These are phyloP conservation scores for Cepaea nemoralis DNA, from an alignment of 1,140 invertebrate genomes.

Conservation along the genomic window DNA sequence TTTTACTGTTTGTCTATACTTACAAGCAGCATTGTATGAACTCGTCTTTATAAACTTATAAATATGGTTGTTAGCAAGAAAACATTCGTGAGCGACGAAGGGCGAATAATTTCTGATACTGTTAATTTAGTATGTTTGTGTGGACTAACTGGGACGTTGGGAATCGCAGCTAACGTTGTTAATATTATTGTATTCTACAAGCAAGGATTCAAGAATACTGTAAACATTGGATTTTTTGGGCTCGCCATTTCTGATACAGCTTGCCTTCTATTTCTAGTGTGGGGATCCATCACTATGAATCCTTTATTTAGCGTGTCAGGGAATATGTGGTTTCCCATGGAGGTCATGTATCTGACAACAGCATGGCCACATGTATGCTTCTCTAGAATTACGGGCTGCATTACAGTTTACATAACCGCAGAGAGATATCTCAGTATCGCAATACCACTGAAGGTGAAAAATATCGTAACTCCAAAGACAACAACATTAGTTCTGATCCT, in stretches of 20 bases:
- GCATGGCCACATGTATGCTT: constrained; percentile 26
- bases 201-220: too few relatives aligned
- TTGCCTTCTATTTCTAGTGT: not conserved
- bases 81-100: too few relatives aligned
- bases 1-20: too few relatives aligned
- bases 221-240: constrained; percentile 16
- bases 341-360: not conserved
- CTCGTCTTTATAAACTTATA: too few relatives aligned
- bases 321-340: not conserved
- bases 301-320: not conserved
- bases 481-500: not conserved
- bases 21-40: too few relatives aligned
- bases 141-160: not conserved
- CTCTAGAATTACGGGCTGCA: not conserved
- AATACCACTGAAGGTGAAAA: constrained; percentile 25
- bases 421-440: constrained; percentile 12
- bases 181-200: too few relatives aligned
- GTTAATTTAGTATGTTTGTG: not conserved
- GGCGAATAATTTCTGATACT: not conserved
- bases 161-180: too few relatives aligned
- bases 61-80: too few relatives aligned
- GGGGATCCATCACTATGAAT: not conserved
- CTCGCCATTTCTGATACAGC: not conserved
- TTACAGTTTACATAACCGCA: constrained; percentile 11
- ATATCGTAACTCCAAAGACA: not conserved